phyloP scores from a whole-genome alignment of 1,140 invertebrate genomes.

The Kradibia gibbosae region DNA sequence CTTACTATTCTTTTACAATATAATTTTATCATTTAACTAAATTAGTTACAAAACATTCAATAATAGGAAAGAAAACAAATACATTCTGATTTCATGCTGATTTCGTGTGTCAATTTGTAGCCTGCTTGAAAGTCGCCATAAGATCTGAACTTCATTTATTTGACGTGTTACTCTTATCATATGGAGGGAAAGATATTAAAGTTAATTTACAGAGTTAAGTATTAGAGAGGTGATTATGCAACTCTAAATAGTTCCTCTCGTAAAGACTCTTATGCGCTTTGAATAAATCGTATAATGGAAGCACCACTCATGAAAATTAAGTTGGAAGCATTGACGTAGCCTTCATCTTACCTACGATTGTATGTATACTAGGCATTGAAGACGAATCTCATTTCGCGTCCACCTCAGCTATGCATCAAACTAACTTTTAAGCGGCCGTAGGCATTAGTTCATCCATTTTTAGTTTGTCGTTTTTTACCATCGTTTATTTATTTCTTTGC shows the following conservation, averaged over 20 bases:
- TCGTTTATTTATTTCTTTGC: background rate
- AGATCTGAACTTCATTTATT: no score
- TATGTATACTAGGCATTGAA: slow-evolving; percentile 3
- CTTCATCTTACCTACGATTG: background rate
- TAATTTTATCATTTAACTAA: no score
- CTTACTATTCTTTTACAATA: no score
- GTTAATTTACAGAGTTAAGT: no score
- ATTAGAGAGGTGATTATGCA: background rate
- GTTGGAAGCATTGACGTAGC: background rate
- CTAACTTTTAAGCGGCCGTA: slow-evolving; percentile 18
- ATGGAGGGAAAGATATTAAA: no score
- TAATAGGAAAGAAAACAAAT: no score
- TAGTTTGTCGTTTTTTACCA: background rate
- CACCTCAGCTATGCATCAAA: background rate
- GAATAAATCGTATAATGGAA: background rate
- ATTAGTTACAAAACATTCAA: no score
- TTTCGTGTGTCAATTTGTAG: no score
- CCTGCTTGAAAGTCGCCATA: no score
- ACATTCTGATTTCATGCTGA: no score
- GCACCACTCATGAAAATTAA: slow-evolving; percentile 23
- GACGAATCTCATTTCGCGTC: slow-evolving; percentile 28
- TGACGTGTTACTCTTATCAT: no score
- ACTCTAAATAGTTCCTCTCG: slow-evolving; percentile 25
- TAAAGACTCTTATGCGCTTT: slow-evolving; percentile 5
- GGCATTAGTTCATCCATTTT: slow-evolving; percentile 1